Base-by-base conservation (phyloP, 2,797 vertebrate genomes). In the Simalia tracyae region DNA sequence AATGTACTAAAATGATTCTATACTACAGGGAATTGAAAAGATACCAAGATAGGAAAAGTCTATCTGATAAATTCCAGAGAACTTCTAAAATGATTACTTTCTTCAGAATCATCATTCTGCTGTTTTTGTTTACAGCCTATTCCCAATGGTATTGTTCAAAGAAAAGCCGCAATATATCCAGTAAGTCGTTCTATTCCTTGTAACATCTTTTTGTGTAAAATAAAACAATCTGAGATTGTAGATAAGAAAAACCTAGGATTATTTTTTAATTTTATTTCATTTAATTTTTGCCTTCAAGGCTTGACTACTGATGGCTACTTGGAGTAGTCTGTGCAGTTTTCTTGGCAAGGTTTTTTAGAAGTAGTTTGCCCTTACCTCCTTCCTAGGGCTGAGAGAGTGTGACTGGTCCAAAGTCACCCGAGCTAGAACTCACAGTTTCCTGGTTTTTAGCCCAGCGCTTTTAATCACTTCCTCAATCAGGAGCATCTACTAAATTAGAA, bases 111-210 rank as follows among this genome's bases (percentile, higher is more conserved):
- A 7, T 90, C 22, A 88, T 61, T 89, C 42, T 59, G 3, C n/a
- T 93, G 86, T 92, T 66, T 95, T 97, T 93, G 42, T 92, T 97
- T 93, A 93, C 97, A 99, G 98, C 17, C 92, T 92, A 97, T 19
- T 56, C 98, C 98, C 60, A 98, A 98, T 95, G 97, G 95, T 68
- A 96, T 98, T 54, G 97, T 98, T 94, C 94, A 93, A 0, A 28
- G 91, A 91, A 99, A 98, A 95, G 97, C 96, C 89, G 97, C 11
- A 93, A 94, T 99, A 92, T 99, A 98, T 93, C 99, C 99, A 68
- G 99, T 99, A 97, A 98, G 98, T 98, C 93, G 89, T 66, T 85
- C 86, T 1, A 50, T 94, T 57, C 89, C 88, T 91, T 90, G 54
- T 90, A 42, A 4, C 42, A 60, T 11, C 76, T 64, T 12, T 63